Evolutionary conservation across 2,113 vertebrate genomes (phyloP).

Genomic region (Carassius auratus): DNA sequence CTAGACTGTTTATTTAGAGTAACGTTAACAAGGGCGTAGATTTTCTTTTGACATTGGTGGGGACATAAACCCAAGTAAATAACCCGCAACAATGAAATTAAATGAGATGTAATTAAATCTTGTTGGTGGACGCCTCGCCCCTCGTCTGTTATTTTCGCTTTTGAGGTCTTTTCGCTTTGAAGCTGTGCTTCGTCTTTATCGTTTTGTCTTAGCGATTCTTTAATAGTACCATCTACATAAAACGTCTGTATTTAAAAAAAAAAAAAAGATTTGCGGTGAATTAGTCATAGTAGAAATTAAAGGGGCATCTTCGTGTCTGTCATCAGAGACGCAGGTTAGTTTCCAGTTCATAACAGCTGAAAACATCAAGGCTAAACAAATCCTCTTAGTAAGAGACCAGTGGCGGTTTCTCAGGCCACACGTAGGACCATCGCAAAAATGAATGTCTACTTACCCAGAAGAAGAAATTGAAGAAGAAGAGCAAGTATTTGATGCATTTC

Average conservation of each 20-base stretch:
- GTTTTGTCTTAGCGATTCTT: neutral
- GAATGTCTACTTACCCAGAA: conserved; percentile 86
- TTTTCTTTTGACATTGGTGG: too few species aligned
- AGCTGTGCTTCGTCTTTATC: too few species aligned
- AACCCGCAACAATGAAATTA: too few species aligned
- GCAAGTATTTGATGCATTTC: conserved; percentile 95
- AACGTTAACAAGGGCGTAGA: too few species aligned
- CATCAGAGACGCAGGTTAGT: neutral
- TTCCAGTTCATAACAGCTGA: neutral
- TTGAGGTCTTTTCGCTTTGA: neutral
- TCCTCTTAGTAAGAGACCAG: neutral
- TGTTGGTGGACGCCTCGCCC: neutral
- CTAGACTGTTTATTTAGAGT: too few species aligned
- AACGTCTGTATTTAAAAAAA: neutral
- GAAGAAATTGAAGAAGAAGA: conserved; percentile 95
- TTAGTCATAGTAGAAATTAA: neutral
- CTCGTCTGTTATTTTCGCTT: neutral
- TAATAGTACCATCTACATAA: neutral
- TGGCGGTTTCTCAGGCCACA: neutral
- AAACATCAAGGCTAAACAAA: conserved; percentile 1
- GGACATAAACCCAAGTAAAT: too few species aligned
- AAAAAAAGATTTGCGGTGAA: neutral
- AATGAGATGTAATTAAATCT: neutral
- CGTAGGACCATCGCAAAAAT: neutral
- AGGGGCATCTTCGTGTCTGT: neutral